Percentiles rank a stretch among this genome's conserved stretches.
These are phyloP conservation scores for Hoplodrina ambigua DNA, from an alignment of 2,888 invertebrate species.

Conservation along the genomic window DNA sequence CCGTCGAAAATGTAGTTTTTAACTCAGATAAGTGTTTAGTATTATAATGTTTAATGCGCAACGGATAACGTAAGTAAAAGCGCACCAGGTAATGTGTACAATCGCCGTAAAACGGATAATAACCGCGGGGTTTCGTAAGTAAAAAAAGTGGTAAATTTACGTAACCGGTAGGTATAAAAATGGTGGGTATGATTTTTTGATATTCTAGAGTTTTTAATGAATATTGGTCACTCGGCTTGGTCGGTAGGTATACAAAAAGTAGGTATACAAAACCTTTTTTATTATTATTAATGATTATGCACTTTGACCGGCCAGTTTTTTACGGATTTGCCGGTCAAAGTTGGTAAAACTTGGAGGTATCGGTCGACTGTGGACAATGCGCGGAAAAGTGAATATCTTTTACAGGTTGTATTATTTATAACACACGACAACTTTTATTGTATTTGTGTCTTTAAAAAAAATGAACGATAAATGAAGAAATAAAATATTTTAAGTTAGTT, in stretches of 20 bases:
- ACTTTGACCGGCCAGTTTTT: constrained; percentile 40
- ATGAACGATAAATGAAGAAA: background rate
- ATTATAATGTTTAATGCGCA: constrained; percentile 61
- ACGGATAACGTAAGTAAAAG: constrained; percentile 77
- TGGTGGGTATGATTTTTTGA: constrained; percentile 74
- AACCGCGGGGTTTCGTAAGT: constrained; percentile 67
- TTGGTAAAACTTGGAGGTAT: constrained; percentile 18
- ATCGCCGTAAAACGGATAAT: constrained; percentile 52
- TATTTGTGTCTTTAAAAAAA: constrained; percentile 37
- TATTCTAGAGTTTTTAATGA: constrained; percentile 52
- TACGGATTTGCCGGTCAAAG: constrained; percentile 49
- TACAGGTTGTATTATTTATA: constrained; percentile 58
- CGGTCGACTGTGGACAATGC: constrained; percentile 35
- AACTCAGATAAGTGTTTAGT: constrained; percentile 58
- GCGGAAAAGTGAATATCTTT: constrained; percentile 45
- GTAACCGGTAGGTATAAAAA: constrained; percentile 78
- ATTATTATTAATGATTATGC: constrained; percentile 48
- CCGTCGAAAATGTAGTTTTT: constrained; percentile 39
- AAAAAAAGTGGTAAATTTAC: constrained; percentile 55
- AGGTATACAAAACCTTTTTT: constrained; percentile 58
- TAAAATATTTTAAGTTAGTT: background rate
- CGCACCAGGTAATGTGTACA: constrained; percentile 80
- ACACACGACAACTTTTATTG: constrained; percentile 28
- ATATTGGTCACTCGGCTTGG: constrained; percentile 62
- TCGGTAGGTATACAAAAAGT: constrained; percentile 67